phyloP scores from a whole-genome alignment of 37 sponge, comb jelly and placozoan genomes.

The Cladorhizidae sp. region DNA sequence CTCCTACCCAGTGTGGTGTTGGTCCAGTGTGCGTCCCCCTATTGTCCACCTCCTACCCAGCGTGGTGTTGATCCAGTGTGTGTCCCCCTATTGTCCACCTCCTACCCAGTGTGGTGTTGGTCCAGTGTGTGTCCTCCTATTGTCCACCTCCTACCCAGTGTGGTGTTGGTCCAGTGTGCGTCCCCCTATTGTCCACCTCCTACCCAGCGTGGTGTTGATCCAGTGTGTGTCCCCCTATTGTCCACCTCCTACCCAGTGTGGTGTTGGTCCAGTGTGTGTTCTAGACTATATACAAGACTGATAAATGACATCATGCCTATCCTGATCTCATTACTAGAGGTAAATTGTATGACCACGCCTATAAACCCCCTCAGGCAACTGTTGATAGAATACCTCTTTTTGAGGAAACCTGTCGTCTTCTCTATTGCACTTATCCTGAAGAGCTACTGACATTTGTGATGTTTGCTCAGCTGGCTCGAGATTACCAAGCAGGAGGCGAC shows the following conservation, averaged over 20 bases:
- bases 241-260: neutral
- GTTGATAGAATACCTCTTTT: conserved; percentile 33
- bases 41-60: too few relatives aligned
- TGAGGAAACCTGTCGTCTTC: conserved; percentile 67
- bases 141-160: too few relatives aligned
- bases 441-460: conserved; percentile 57
- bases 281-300: too few relatives aligned
- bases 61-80: too few relatives aligned
- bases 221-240: neutral
- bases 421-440: conserved; percentile 50
- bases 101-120: neutral
- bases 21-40: too few relatives aligned
- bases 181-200: too few relatives aligned
- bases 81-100: too few relatives aligned
- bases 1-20: too few relatives aligned
- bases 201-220: neutral
- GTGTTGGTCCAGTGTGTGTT: neutral
- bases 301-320: neutral
- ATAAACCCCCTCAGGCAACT: neutral
- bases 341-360: too few relatives aligned
- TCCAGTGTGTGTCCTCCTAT: neutral
- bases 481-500: conserved; percentile 31
- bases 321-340: neutral
- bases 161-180: too few relatives aligned
- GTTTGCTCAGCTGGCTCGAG: conserved; percentile 59